A percentile compares a stretch with the other conserved stretches of the same genome.
These are phyloP conservation scores for Esperia sulphurella DNA, from an alignment of 2,888 invertebrate genomes.

Conservation along the genomic window DNA sequence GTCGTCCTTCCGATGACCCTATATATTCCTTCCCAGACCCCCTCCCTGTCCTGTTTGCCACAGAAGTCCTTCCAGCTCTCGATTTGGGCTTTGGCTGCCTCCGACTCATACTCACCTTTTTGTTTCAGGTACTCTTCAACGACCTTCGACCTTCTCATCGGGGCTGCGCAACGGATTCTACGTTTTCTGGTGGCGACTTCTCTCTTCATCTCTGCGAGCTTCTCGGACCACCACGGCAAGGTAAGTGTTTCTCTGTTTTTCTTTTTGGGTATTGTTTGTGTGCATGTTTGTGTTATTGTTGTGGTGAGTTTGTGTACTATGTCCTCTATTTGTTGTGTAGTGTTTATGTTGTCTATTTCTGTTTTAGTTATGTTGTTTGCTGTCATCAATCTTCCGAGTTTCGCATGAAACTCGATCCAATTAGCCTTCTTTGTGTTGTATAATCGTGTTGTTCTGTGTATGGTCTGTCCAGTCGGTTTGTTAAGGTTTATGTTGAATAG, in stretches of 20 bases:
- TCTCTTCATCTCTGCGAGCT: background rate
- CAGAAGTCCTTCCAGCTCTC: constrained; percentile 13
- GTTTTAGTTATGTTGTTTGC: too few species aligned
- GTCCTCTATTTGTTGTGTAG: constrained; percentile 3
- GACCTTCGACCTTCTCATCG: background rate
- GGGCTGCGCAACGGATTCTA: background rate
- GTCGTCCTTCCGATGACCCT: too few species aligned
- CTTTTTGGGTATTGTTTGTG: background rate
- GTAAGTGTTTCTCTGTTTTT: background rate
- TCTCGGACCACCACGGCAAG: background rate
- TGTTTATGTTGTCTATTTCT: constrained; percentile 5
- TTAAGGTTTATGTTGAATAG: background rate
- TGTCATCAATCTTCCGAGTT: background rate
- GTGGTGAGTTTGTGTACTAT: background rate
- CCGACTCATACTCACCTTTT: background rate
- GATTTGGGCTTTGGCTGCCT: background rate
- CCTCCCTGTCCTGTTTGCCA: background rate
- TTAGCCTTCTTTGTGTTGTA: constrained; percentile 8
- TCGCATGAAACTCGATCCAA: constrained; percentile 1
- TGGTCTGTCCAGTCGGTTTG: background rate
- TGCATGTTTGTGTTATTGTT: background rate
- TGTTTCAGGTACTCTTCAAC: background rate
- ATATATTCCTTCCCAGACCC: too few species aligned
- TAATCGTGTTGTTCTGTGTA: constrained; percentile 3
- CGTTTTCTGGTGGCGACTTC: background rate